Evolutionary conservation across 2,113 vertebrate species (phyloP), one percentile per base, ranked within the genome.

Genomic region (Cyphomyrus plagiostoma): DNA sequence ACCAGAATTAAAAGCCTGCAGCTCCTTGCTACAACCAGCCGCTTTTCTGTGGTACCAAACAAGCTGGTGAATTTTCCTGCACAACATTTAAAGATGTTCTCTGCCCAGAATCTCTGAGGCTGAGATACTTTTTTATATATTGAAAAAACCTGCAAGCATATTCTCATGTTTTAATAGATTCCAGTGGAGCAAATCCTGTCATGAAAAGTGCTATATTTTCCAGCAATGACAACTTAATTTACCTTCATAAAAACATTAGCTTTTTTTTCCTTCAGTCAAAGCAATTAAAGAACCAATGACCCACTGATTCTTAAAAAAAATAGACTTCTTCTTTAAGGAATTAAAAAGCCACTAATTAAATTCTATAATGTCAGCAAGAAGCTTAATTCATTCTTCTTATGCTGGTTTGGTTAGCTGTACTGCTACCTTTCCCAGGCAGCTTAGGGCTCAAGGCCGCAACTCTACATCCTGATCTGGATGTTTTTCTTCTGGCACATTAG

Each of bases 161-260:
- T 84, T 84, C 82, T 21, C 42, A 26, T 87, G 48, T 53, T 87
- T 87, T 87, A 87, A 87, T 53, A 30, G 26, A 87, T 52, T 53
- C 49, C 85, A 87, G 85, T 53, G 49, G 26, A 87, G 10, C 26
- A 53, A 53, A 30, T 50, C n/a, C 17, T 11, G 11, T 39, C 30
- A 52, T 53, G 26, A 87, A 87, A 87, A 53, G 11, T 35, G 30
- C 85, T 26, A 39, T 4, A 35, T 53, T 52, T 87, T 53, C 50
- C 49, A 52, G 48, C 23, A 26, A 48, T 87, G 26, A 30, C 50
- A 87, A 19, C 56, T 86, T 50, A 86, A 86, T 50, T 48, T 87
- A 87, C 85, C 26, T 87, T 87, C 23, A 87, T 50, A 53, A 87
- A 86, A 48, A 50, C 23, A 26, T 49, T n/a, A 13, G 26, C n/a